Base-by-base conservation (phyloP, 1,140 invertebrate genomes). In the Heliconius hermathena region DNA sequence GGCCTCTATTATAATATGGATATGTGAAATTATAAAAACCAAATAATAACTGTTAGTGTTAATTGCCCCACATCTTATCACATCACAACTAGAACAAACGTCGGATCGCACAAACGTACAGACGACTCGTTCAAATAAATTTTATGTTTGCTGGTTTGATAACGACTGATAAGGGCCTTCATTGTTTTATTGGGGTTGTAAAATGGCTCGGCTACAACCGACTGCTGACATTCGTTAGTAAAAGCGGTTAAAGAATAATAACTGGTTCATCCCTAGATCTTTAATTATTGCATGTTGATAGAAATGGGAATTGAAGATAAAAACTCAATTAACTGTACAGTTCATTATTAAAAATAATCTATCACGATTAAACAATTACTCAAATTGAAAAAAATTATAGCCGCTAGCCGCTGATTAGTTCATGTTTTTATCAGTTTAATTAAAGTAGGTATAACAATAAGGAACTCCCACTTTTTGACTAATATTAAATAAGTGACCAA, bases 131-230 rank as follows among this genome's bases (percentile, higher is more conserved):
- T 88, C 91, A 93, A 93, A 93, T 93, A 93, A 87, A 91, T 88
- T 91, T 87, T 83, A 89, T 94, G 90, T 93, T 94, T 94, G 92
- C 89, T 89, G 87, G 79, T 91, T 91, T 93, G 91, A 93, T 92
- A 91, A 90, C 85, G 83, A 72, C 78, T 92, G 92, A 94, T 94
- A 94, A 94, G 86, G 82, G 87, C 78, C 85, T 88, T 91, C 89
- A 94, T 94, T 93, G 92, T 94, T 94, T 94, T 94, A 94, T 94
- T 91, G 91, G 87, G 87, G 90, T 83, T 89, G 88, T 94, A 93
- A 94, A 91, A 81, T 84, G 86, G 76, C 81, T 83, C 83, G 73
- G 82, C 84, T 84, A 83, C 84, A 85, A 88, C 82, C 85, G 83
- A 85, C 84, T 84, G 82, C 75, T 85, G 82, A 87, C 85, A 87